Percentiles rank a stretch among this genome's conserved stretches.
Conservation (phyloP, 2,888 invertebrate species). For the Drepanosiphum platanoidis region DNA sequence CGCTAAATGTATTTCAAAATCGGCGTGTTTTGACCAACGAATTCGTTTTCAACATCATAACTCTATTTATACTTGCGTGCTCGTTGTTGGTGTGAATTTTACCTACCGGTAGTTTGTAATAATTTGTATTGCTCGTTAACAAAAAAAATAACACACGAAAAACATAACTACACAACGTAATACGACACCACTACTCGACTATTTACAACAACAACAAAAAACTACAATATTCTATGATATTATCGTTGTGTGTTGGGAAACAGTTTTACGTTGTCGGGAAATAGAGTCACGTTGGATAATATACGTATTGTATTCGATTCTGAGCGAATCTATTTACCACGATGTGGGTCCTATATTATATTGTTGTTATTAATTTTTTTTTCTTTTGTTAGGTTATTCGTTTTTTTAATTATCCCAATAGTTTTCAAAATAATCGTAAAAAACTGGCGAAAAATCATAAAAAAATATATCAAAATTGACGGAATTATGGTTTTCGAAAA, state of each 20-base stretch:
- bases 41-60: neutral
- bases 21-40: neutral
- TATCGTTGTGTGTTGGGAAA: neutral
- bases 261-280: neutral
- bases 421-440: too few species aligned
- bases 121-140: neutral
- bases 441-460: too few species aligned
- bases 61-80: constrained; percentile 20
- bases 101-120: constrained; percentile 1
- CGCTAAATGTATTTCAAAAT: neutral
- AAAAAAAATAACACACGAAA: neutral
- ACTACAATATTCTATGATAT: neutral
- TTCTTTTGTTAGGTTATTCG: too few species aligned
- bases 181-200: neutral
- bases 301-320: too few species aligned
- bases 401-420: too few species aligned
- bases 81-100: neutral
- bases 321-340: too few species aligned
- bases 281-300: neutral
- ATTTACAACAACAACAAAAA: neutral
- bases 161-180: neutral
- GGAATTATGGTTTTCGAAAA: too few species aligned
- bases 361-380: too few species aligned
- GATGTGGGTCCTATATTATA: too few species aligned
- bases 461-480: too few species aligned